phyloP scores from a whole-genome alignment of 2,113 vertebrate genomes.

The Elachura formosa region DNA sequence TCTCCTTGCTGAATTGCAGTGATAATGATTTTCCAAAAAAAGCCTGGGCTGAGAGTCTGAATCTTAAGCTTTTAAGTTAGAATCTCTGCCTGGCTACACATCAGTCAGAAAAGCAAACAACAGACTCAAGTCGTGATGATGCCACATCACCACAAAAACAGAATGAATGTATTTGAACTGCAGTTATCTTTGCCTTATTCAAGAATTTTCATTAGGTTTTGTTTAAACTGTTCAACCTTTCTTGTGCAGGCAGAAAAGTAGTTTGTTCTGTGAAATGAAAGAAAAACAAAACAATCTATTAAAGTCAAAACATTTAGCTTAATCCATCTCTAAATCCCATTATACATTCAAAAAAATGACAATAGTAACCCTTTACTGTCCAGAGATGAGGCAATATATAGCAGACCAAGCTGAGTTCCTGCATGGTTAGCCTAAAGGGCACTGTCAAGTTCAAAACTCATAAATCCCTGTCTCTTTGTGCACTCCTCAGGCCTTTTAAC shows the following conservation, averaged over 20 bases:
- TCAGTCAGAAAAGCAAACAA: slow-evolving; percentile 27
- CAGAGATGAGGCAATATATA: not conserved
- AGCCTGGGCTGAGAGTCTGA: not conserved
- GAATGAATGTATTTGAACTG: not conserved
- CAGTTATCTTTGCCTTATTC: slow-evolving; percentile 4
- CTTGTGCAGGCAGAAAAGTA: not conserved
- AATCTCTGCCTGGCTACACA: slow-evolving; percentile 23
- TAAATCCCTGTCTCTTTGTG: not conserved
- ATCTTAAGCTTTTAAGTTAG: slow-evolving; percentile 18
- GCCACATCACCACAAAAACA: not conserved
- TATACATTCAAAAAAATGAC: not conserved
- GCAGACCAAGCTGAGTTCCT: not conserved
- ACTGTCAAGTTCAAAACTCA: not conserved
- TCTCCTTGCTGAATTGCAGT: not conserved
- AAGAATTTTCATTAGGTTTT: slow-evolving; percentile 42
- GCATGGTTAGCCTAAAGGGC: not conserved
- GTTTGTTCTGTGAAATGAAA: not conserved
- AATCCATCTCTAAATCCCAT: slow-evolving; percentile 3
- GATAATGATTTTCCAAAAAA: slow-evolving; percentile 9
- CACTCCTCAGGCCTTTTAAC: not conserved
- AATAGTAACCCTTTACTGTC: not conserved
- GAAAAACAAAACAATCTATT: not conserved
- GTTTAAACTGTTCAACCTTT: slow-evolving; percentile 2
- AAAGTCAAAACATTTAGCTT: slow-evolving; percentile 5
- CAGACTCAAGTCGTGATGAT: not conserved